Percentiles rank a stretch among this genome's conserved stretches.
Evolutionary conservation across 1,140 invertebrate species (phyloP).

Genomic region (Zaprionus ghesquierei): DNA sequence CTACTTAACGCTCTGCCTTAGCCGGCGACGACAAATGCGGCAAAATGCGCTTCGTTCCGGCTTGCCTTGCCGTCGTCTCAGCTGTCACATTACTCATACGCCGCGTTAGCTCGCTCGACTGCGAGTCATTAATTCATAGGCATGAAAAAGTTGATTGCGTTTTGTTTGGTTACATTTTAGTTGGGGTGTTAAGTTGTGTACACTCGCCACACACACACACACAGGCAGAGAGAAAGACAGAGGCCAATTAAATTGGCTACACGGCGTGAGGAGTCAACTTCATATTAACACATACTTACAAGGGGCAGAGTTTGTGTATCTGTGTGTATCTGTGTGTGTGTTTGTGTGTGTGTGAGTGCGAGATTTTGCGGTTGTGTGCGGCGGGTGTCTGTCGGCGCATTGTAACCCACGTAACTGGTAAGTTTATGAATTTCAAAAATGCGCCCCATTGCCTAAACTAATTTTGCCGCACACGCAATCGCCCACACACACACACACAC

Average conservation of each 20-base stretch:
- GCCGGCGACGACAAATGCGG: neutral
- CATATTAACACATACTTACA: conserved; percentile 46
- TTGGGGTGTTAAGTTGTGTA: conserved; percentile 18
- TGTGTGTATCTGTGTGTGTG: neutral
- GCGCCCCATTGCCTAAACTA: conserved; percentile 65
- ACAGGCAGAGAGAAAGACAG: neutral
- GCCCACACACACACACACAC: conserved; percentile 17
- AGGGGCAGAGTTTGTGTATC: neutral
- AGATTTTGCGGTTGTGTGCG: neutral
- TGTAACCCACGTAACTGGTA: conserved; percentile 31
- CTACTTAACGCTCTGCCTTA: neutral
- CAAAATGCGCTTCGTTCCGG: neutral
- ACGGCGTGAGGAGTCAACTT: conserved; percentile 36
- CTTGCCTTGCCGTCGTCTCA: neutral
- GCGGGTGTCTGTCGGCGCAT: neutral
- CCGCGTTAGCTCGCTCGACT: conserved; percentile 7
- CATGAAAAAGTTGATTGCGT: conserved; percentile 69
- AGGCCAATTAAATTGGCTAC: conserved; percentile 41
- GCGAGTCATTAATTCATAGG: conserved; percentile 75
- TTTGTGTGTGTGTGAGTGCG: conserved; percentile 15
- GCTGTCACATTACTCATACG: conserved; percentile 21
- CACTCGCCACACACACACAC: conserved; percentile 13
- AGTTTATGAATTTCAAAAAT: conserved; percentile 79
- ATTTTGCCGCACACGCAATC: conserved; percentile 54
- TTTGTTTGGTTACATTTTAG: conserved; percentile 45